Base-by-base conservation (phyloP, 23 tunicate species). In the Phallusia fumigata region DNA sequence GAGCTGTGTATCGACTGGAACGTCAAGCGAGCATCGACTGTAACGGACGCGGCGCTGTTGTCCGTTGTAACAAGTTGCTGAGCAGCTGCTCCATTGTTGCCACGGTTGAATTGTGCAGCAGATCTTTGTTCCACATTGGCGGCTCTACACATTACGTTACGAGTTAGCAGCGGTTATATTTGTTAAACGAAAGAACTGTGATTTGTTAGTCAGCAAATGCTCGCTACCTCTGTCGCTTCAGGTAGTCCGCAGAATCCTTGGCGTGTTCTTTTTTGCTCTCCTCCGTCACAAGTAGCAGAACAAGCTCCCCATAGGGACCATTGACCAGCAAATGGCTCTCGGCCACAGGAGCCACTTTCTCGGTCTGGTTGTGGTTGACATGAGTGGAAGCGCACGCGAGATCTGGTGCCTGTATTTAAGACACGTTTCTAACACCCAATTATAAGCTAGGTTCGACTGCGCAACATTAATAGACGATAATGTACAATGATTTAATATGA, bases 271-370 rank as follows among this genome's bases (percentile, higher is more conserved):
- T 52, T 52, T 30, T 52, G 40, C 28, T 65, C 64, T 82, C 98
- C 98, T 85, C 98, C 98, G 40, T 79, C 73, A 78, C 99, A 97
- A 19, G 81, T 82, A n/a, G 79, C 65, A 11, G 95, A 85, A 64
- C 99, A 97, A 47, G 76, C 81, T 6, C 86, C 47, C 99, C 99
- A 97, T 36, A 28, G 36, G 10, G 83, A 64, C 89, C 95, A 97
- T 44, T 52, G 65, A 35, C 90, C 94, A 51, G 76, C 86, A n/a
- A 64, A 73, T 18, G 95, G 95, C 0, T 88, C 97, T 21, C 36
- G 22, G 32, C 99, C 99, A 36, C 99, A 97, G 22, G 79, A 18
- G 76, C 78, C 44, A 0, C 85, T 65, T 78, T 97, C 99, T 33
- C 33, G 73, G 47, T 82, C 77, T 18, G 85, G 74, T 72, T 81